These are phyloP conservation scores for Nothocercus nigrocapillus DNA, from an alignment of 2,113 vertebrate genomes.

Conservation along the genomic window DNA sequence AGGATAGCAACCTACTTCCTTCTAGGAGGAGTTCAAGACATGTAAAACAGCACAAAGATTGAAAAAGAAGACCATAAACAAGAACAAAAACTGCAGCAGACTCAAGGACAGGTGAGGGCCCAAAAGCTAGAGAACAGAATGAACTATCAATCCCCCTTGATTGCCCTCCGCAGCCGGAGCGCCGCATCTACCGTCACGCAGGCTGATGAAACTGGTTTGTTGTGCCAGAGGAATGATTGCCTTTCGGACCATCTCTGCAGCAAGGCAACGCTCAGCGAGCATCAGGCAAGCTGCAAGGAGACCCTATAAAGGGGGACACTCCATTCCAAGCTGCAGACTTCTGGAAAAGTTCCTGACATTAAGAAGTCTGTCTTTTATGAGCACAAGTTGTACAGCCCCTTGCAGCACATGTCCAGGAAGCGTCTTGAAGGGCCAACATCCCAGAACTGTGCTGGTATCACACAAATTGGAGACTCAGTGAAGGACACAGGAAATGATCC, in stretches of 20 bases:
- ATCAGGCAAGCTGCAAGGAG: background rate
- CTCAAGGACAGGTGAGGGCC: background rate
- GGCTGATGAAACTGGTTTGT: background rate
- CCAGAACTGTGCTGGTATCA: background rate
- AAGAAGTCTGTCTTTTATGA: background rate
- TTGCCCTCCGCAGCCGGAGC: fast-evolving
- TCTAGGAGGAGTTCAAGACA: background rate
- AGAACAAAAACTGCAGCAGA: background rate
- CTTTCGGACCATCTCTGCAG: background rate
- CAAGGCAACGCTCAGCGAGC: background rate
- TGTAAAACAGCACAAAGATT: background rate
- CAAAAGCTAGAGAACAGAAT: background rate
- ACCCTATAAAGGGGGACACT: background rate
- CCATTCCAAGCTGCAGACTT: background rate
- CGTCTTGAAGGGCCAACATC: background rate
- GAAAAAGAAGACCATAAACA: background rate
- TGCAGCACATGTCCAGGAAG: fast-evolving
- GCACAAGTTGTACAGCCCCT: fast-evolving
- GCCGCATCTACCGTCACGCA: background rate
- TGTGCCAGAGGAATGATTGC: background rate
- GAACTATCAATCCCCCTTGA: background rate
- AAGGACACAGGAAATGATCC: background rate
- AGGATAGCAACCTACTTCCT: background rate
- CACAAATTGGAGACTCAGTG: background rate
- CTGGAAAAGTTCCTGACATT: background rate